Evolutionary conservation across 2,888 invertebrate species (phyloP), one percentile per base, ranked within the genome.

Genomic region (Keiferia lycopersicella): DNA sequence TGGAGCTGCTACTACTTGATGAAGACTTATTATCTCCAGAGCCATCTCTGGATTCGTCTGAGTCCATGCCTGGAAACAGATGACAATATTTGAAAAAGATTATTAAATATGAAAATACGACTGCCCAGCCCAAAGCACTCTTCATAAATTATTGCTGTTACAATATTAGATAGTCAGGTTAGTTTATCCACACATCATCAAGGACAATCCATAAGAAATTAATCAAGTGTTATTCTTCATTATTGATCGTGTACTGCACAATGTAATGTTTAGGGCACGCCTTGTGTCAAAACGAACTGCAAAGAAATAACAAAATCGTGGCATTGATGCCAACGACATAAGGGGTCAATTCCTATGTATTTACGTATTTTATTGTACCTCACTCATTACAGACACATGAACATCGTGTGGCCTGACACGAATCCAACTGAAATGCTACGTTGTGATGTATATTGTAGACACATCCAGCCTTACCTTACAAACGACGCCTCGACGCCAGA

Each of bases 11-110:
- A 79, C 90, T 89, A 81, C 90, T 90, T 67, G 91, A 88, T 71
- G 92, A 86, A 70, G 91, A 84, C 66, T 81, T 84, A 72, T 80
- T 83, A 80, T 86, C 81, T 73, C 84, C 81, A 73, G 78, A 76
- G 73, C 85, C 92, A 86, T 93, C 93, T 73, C 89, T 87, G 69
- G 93, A 94, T 81, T 93, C 93, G 82, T 93, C 93, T 20, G 93
- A 93, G 81, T 94, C 94, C 93, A 94, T 93, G 74, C 81, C 91
- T 92, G 88, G 67, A 84, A 87, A 77, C 69, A 83, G 83, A 81
- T 70, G 67, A 66, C 69, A 73, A 65, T 65, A 59, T 65, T 66
- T 71, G 71, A 73, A 80, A 73, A 76, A 76, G 66, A 51, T 67
- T 66, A 69, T 34, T 8, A 50, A 65, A 38, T 62, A 26, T 63